phyloP scores from a whole-genome alignment of 2,113 vertebrate genomes.

The Sarotherodon lohbergeri region DNA sequence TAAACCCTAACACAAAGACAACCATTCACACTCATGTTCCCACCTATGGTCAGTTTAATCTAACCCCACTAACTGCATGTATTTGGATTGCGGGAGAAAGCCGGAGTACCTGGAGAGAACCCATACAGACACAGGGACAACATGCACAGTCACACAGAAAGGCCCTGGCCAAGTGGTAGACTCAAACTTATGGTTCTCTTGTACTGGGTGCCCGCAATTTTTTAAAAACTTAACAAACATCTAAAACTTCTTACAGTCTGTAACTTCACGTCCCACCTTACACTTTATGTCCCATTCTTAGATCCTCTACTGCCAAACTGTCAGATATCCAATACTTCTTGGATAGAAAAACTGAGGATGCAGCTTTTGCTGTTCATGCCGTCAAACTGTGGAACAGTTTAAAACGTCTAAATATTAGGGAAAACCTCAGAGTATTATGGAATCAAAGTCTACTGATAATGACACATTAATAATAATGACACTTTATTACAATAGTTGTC shows the following conservation, averaged over 20 bases:
- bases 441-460: background rate
- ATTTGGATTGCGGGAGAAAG: background rate
- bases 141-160: background rate
- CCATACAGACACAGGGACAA: accelerated
- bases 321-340: background rate
- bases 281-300: background rate
- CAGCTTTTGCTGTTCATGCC: accelerated
- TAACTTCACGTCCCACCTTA: background rate
- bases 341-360: background rate
- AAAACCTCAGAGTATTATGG: background rate
- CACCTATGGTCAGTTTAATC: background rate
- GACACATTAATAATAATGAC: background rate
- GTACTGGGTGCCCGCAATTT: background rate
- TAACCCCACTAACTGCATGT: background rate
- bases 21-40: background rate
- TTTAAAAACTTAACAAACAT: accelerated
- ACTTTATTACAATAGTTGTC: background rate
- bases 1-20: background rate
- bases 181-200: accelerated
- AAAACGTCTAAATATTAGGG: background rate
- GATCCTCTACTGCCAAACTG: background rate
- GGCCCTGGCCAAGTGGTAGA: background rate
- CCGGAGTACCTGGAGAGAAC: background rate
- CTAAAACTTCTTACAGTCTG: background rate
- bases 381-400: background rate